Evolutionary conservation across 2,888 invertebrate species (phyloP), one percentile per base, ranked within the genome.

Genomic region (Brachyptera risi): DNA sequence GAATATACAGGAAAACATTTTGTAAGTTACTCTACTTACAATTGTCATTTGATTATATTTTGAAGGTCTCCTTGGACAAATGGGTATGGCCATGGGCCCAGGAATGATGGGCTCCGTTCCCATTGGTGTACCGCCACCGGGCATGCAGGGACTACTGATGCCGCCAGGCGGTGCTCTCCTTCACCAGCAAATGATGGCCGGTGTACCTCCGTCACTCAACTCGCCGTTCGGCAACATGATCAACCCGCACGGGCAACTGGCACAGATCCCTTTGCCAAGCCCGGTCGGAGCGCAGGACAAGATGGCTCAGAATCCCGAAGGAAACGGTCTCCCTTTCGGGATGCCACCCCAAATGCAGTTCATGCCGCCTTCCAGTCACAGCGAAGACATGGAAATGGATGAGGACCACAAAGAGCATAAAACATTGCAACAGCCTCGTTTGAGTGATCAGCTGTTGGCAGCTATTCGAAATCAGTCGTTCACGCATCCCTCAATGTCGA

Each of bases 91-190:
- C 74, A 42, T 63, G 61, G 63, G 65, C 15, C 78, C 77, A n/a
- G 77, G 77, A 3, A 73, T 80, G 70, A 76, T 80, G 76, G 76
- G n/a, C n/a, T n/a, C n/a, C n/a, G n/a, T n/a, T n/a, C n/a, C n/a
- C n/a, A n/a, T n/a, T n/a, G 80, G 79, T 15, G 80, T 83, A 2
- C 82, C 82, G 1, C 83, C 83, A 2, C 82, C 81, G n/a, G 79
- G 79, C 63, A 74, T 79, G 70, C 78, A 77, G 40, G 72, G 77
- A 17, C 69, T 76, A 19, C 66, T 75, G 19, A 74, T 74, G 1
- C 61, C 65, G 67, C 59, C 68, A 66, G 66, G 68, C 58, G 60
- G 65, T 47, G 50, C 73, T 27, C 68, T 77, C 67, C 71, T 78
- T 72, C 69, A 73, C 17, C 76, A 76, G 65, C 75, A 73, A 58